Evolutionary conservation across 2,797 vertebrate species (phyloP), one percentile per base, ranked within the genome.

Genomic region (Loriculus beryllinus): DNA sequence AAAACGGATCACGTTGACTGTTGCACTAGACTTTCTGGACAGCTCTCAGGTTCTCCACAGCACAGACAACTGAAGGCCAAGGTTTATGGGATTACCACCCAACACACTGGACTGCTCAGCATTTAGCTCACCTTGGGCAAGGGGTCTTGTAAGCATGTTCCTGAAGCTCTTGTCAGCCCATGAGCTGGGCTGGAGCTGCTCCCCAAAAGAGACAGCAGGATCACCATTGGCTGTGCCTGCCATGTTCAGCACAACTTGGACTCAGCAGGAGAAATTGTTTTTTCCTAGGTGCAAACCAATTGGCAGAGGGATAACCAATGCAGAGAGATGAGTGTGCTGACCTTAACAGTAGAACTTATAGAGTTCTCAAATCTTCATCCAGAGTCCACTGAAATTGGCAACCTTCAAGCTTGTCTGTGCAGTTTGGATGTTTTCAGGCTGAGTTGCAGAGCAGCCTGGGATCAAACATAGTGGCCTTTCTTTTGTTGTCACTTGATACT

Each of bases 401-500:
- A 9, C 31, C 40, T 65, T 35, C 59, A 21, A 3, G 2, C 0
- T n/a, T 31, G 23, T n/a, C 28, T 22, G 35, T 14, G 69, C 37
- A 13, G 11, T 18, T 37, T 56, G 40, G 48, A 5, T 3, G 3
- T 5, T 43, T 19, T 37, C 45, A 64, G 65, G 20, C 40, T 39
- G 62, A 49, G 42, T 2, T 26, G 54, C n/a, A 45, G 67, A n/a
- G 3, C 0, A 1, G 3, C 23, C 28, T 90, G 82, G 29, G 14
- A 22, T 6, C 33, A 63, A 52, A 3, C 37, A 4, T 5, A 9
- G 6, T 4, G 42, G 39, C 19, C 25, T 75, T 56, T 54, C 45
- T 57, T 49, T 63, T 59, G 7, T 1, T 68, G 65, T 15, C 65
- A 2, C 23, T 39, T 10, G 23, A 12, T 33, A 10, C 54, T n/a